Base-by-base conservation (phyloP, 2,113 vertebrate genomes). In the Strix aluco region DNA sequence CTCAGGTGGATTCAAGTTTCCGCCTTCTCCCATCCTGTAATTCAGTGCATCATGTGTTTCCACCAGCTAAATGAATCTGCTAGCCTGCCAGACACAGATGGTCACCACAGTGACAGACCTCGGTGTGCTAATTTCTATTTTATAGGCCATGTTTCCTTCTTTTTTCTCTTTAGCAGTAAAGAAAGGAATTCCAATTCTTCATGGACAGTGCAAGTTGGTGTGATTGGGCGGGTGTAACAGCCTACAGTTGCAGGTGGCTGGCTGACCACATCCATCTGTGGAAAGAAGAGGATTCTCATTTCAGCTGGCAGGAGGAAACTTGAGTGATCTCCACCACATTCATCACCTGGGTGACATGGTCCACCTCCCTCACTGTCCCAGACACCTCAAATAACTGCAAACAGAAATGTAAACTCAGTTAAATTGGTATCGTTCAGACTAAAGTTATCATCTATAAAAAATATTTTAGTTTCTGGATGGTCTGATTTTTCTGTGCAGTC, bases 1-100 rank as follows among this genome's bases (percentile, higher is more conserved):
- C 91, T 90, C 89, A 86, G 74, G 92, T 83, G 46, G 73, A 79
- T 65, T 91, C 77, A 89, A 44, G 75, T 91, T 93, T 90, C 93
- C 61, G 8, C 90, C 75, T 77, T 95, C 90, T 89, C 44, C 29
- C n/a, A 40, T 62, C 85, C 81, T 90, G 51, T 77, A 85, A 91
- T 62, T 58, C 73, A 67, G 66, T 32, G 51, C 61, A 74, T 92
- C 75, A 54, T 87, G 72, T 81, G 40, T 89, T 92, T 95, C 59
- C 49, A 75, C 61, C 69, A 90, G 78, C 44, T 55, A 94, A 96
- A 95, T 81, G 74, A 90, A 73, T 81, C 73, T 91, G 22, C 88
- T 93, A 58, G 58, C 34, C 52, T 85, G 80, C 44, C 74, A 91
- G 92, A 80, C 74, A 63, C 44, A 94, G 94, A 78, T 88, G 86